A percentile compares a stretch with the other conserved stretches of the same genome.
phyloP scores from a whole-genome alignment of 2,888 invertebrate species.

The Tipula unca region DNA sequence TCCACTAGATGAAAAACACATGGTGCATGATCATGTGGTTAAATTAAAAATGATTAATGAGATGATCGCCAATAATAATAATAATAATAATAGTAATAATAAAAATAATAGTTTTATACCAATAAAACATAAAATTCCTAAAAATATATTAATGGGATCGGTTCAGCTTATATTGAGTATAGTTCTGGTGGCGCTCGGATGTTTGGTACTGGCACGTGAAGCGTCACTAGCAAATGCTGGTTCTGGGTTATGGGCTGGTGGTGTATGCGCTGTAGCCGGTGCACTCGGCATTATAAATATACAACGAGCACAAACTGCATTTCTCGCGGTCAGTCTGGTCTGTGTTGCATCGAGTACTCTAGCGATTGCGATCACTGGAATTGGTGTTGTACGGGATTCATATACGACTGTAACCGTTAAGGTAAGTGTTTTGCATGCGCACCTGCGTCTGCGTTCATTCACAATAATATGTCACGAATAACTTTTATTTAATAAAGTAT shows the following conservation, averaged over 20 bases:
- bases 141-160: conserved; percentile 37
- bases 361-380: conserved; percentile 40
- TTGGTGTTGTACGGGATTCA: conserved; percentile 39
- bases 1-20: neutral
- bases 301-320: conserved; percentile 39
- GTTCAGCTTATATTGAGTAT: conserved; percentile 38
- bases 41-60: neutral
- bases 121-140: conserved; percentile 26
- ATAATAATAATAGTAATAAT: conserved; percentile 14
- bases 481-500: neutral
- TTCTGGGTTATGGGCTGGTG: conserved; percentile 40
- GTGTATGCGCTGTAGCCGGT: conserved; percentile 31
- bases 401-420: conserved; percentile 30
- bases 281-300: conserved; percentile 41
- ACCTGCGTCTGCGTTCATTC: too few relatives aligned
- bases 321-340: conserved; percentile 39
- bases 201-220: conserved; percentile 37
- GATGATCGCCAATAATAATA: conserved; percentile 10
- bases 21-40: neutral
- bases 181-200: conserved; percentile 37
- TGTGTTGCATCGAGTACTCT: conserved; percentile 41
- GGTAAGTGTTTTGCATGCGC: conserved; percentile 23
- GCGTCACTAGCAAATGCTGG: conserved; percentile 37
- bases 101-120: neutral
- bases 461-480: too few relatives aligned